These are phyloP conservation scores for Brachymystax lenok DNA, from an alignment of 2,797 vertebrate genomes.

Conservation along the genomic window DNA sequence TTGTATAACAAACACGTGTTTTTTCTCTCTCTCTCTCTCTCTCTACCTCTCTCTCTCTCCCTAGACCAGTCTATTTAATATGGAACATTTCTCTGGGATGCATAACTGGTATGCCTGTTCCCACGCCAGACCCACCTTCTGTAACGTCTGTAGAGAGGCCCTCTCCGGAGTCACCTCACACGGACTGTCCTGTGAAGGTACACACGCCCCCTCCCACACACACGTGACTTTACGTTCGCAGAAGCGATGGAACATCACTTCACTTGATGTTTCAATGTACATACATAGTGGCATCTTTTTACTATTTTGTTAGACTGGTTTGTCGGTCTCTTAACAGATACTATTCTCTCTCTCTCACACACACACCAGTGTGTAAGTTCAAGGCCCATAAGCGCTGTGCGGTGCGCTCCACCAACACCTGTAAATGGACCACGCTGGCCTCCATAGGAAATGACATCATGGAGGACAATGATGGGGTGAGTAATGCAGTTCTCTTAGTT, in stretches of 20 bases:
- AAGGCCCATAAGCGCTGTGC: slow-evolving; percentile 94
- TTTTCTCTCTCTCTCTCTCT: too few relatives aligned
- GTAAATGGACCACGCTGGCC: slow-evolving; percentile 95
- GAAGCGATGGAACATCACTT: too few relatives aligned
- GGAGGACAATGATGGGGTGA: slow-evolving; percentile 91
- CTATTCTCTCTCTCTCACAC: too few relatives aligned
- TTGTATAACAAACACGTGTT: too few relatives aligned
- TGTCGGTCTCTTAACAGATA: too few relatives aligned
- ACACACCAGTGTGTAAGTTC: slow-evolving; percentile 85
- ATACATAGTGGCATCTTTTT: too few relatives aligned
- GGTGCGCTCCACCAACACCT: slow-evolving; percentile 91
- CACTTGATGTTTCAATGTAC: too few relatives aligned
- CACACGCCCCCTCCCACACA: background rate
- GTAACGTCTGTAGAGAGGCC: slow-evolving; percentile 91
- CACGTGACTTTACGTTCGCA: background rate
- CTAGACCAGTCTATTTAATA: slow-evolving; percentile 92
- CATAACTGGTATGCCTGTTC: slow-evolving; percentile 96
- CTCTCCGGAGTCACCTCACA: slow-evolving; percentile 92
- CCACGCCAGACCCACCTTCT: slow-evolving; percentile 89
- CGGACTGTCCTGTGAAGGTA: slow-evolving; percentile 93
- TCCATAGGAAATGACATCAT: slow-evolving; percentile 90
- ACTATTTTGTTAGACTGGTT: too few relatives aligned
- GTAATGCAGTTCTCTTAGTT: slow-evolving; percentile 31
- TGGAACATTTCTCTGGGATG: slow-evolving; percentile 95
- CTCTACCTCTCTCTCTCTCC: background rate